Evolutionary conservation across 2,888 invertebrate genomes (phyloP).

Genomic region (Tiliacea aurago): DNA sequence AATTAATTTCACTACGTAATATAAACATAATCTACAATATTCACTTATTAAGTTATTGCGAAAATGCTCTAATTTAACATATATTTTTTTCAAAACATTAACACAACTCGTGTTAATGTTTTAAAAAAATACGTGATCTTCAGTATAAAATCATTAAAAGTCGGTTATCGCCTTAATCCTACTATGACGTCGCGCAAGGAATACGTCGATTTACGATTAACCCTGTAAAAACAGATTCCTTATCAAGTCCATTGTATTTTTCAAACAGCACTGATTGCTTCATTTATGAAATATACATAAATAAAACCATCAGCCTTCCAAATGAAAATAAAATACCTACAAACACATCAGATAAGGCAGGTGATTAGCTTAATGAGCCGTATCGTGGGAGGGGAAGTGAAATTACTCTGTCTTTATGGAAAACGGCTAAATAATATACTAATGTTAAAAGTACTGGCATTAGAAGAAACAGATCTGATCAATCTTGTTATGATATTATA

Average conservation of each 20-base stretch:
- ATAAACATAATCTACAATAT: too few species aligned
- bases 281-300: slow-evolving; percentile 12
- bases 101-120: too few species aligned
- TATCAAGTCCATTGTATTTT: background rate
- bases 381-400: slow-evolving; percentile 23
- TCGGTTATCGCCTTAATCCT: too few species aligned
- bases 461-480: background rate
- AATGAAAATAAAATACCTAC: slow-evolving; percentile 30
- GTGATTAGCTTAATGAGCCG: slow-evolving; percentile 57
- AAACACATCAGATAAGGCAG: slow-evolving; percentile 33
- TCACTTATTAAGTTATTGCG: too few species aligned
- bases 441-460: slow-evolving; percentile 7
- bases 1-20: too few species aligned
- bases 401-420: slow-evolving; percentile 32
- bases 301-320: background rate
- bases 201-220: too few species aligned
- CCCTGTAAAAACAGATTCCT: background rate
- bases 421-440: slow-evolving; percentile 14
- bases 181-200: too few species aligned
- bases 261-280: slow-evolving; percentile 4
- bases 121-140: too few species aligned
- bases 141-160: too few species aligned
- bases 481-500: slow-evolving; percentile 1
- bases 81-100: too few species aligned
- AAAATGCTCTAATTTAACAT: too few species aligned